Percentiles rank a stretch among this genome's conserved stretches.
Conservation (phyloP, 2,888 invertebrate genomes). For the Creontiades dilutus region DNA sequence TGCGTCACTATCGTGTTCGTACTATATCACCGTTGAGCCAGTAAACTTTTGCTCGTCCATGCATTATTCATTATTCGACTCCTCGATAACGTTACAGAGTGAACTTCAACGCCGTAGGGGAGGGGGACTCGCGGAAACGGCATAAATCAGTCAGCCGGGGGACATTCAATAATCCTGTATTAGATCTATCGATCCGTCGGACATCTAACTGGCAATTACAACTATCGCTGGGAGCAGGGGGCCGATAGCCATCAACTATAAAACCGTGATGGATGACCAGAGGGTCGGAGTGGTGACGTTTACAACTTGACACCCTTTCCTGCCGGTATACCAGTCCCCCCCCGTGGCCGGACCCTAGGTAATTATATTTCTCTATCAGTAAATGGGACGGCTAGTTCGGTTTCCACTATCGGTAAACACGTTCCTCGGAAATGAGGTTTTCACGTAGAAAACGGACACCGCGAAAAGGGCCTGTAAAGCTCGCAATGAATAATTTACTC, state of each 20-base stretch:
- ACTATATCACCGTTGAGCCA: neutral
- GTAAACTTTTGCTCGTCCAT: neutral
- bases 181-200: conserved; percentile 41
- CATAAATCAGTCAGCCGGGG: conserved; percentile 45
- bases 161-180: conserved; percentile 43
- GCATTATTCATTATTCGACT: conserved; percentile 8
- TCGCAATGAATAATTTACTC: conserved; percentile 1
- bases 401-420: conserved; percentile 24
- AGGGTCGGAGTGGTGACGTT: conserved; percentile 35
- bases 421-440: conserved; percentile 23
- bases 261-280: conserved; percentile 50
- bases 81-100: neutral
- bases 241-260: conserved; percentile 52
- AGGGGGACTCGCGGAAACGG: conserved; percentile 15
- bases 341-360: neutral
- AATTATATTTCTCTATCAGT: conserved; percentile 61
- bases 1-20: neutral
- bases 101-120: neutral
- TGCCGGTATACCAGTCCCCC: neutral
- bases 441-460: neutral
- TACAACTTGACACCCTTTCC: conserved; percentile 39
- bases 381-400: conserved; percentile 42
- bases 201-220: conserved; percentile 46
- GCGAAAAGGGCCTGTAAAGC: neutral
- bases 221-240: conserved; percentile 44